Evolutionary conservation across 2,888 invertebrate species (phyloP).

Genomic region (Amiota mariae): DNA sequence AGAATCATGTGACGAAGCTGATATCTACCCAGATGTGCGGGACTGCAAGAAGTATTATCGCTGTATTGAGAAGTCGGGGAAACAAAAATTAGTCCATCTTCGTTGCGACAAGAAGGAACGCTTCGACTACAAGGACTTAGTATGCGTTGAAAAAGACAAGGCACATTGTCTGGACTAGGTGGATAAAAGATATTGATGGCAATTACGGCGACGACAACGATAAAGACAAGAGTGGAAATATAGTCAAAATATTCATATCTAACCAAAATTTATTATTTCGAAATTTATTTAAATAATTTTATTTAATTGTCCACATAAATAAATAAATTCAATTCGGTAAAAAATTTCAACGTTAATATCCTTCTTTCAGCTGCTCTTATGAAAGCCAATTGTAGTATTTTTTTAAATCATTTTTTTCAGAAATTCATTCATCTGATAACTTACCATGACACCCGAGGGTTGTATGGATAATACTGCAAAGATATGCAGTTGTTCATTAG

Average conservation of each 20-base stretch:
- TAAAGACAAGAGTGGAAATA: not conserved
- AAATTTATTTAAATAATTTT: not conserved
- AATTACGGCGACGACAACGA: conserved; percentile 40
- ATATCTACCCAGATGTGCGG: conserved; percentile 58
- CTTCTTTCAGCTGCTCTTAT: too few relatives aligned
- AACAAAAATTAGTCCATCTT: conserved; percentile 57
- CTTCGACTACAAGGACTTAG: conserved; percentile 55
- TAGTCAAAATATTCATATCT: conserved; percentile 22
- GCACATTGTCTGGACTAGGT: conserved; percentile 47
- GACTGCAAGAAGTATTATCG: conserved; percentile 65
- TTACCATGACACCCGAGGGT: too few relatives aligned
- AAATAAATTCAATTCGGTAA: too few relatives aligned
- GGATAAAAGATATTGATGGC: not conserved
- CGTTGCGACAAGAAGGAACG: conserved; percentile 58
- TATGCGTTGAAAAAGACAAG: conserved; percentile 54
- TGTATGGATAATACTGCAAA: too few relatives aligned
- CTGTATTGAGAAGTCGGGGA: conserved; percentile 58
- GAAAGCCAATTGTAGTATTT: too few relatives aligned
- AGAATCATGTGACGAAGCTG: conserved; percentile 59
- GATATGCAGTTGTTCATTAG: too few relatives aligned
- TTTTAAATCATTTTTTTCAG: too few relatives aligned
- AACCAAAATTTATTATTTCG: conserved; percentile 23
- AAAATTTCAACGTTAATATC: too few relatives aligned
- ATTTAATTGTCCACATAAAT: not conserved
- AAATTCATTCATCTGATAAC: too few relatives aligned